Evolutionary conservation across 2,888 invertebrate species (phyloP), one percentile per base, ranked within the genome.

Genomic region (Idaea dimidiata): DNA sequence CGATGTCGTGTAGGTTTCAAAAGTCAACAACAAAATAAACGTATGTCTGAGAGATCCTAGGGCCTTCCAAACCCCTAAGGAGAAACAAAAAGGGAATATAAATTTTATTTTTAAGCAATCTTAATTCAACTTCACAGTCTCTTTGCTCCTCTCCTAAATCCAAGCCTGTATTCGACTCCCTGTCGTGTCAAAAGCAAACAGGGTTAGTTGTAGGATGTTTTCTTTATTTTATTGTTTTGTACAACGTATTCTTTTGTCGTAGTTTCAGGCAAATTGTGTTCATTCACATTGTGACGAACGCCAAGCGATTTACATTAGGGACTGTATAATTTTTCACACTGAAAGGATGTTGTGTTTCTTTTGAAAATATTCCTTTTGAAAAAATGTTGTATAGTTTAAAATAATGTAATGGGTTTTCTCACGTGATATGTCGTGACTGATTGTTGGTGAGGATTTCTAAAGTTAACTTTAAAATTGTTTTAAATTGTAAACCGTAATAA

Each of bases 211-310:
- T 70, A 64, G 70, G 72, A 69, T 65, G 63, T 72, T 75, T 75
- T 70, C 73, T 75, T 77, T 75, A 72, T 73, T 72, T 72, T 73
- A 75, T 73, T 73, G 71, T 71, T 70, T 70, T 68, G 67, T 73
- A 70, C 66, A 64, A 64, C 61, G 63, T 68, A 68, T 62, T 61
- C 66, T 71, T 73, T 72, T 72, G 64, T 75, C 71, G 71, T 65
- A 43, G 60, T 62, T 67, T 64, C 66, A 66, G 58, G 57, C 60
- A 62, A 68, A 67, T 63, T 63, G 63, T 59, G 56, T 18, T 56
- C 56, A 56, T 56, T 56, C 56, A 18, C 18, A 56, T 56, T 43
- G 17, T 56, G 56, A 17, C 56, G 56, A 18, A 17, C 18, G 56
- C 18, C 17, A 43, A 8, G 18, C 56, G 16, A 17, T 56, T 56